Conservation (phyloP, 2,797 vertebrate genomes). For the Mionectes olivaceus region DNA sequence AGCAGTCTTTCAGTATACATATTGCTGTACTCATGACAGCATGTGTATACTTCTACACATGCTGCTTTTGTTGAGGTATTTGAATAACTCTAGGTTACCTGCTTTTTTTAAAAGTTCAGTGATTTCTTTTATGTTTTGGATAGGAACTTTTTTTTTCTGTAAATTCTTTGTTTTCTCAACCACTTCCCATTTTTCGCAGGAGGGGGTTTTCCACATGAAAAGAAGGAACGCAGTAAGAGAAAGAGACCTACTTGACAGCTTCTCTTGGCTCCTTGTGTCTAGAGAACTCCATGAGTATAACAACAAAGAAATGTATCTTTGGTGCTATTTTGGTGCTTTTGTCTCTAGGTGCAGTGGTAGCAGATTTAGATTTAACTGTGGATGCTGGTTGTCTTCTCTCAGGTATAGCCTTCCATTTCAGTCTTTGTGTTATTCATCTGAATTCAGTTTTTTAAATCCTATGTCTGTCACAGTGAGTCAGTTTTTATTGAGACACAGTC, state of each 20-base stretch:
- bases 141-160: not conserved
- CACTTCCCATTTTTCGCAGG: not conserved
- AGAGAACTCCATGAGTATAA: not conserved
- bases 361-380: not conserved
- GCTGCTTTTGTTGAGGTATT: not conserved
- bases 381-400: not conserved
- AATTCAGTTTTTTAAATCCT: not conserved
- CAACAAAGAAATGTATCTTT: not conserved
- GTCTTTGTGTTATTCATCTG: not conserved
- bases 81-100: not conserved
- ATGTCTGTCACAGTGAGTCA: not conserved
- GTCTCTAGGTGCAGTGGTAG: not conserved
- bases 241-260: not conserved
- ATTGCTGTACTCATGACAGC: not conserved
- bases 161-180: not conserved
- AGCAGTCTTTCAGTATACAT: not conserved
- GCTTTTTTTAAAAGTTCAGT: not conserved
- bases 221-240: not conserved
- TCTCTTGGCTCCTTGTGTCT: not conserved
- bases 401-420: not conserved
- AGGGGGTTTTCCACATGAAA: not conserved
- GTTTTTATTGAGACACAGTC: not conserved
- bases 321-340: not conserved
- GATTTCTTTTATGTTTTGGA: not conserved
- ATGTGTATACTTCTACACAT: rapidly evolving